These are phyloP conservation scores for Ctena decussata DNA, from an alignment of 2,888 invertebrate genomes.

Conservation along the genomic window DNA sequence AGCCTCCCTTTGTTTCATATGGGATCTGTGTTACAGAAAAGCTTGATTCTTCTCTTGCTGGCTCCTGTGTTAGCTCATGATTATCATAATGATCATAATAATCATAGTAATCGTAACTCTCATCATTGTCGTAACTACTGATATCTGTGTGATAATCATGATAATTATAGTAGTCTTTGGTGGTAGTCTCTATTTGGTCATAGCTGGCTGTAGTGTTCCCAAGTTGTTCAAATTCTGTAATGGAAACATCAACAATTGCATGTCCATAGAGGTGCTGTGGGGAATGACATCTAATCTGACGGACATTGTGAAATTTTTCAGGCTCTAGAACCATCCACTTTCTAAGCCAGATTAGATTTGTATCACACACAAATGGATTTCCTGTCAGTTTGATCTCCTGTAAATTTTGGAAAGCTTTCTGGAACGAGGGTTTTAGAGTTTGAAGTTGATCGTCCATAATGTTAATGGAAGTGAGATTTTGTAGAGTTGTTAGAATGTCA, in stretches of 20 bases:
- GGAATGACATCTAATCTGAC: slow-evolving; percentile 60
- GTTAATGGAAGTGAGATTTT: slow-evolving; percentile 65
- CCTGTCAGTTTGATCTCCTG: slow-evolving; percentile 89
- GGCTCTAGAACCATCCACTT: slow-evolving; percentile 81
- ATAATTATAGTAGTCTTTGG: background rate
- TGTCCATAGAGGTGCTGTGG: slow-evolving; percentile 65
- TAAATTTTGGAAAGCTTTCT: slow-evolving; percentile 60
- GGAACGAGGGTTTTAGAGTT: slow-evolving; percentile 62
- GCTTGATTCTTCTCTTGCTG: background rate
- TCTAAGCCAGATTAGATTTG: slow-evolving; percentile 93
- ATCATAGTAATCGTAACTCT: background rate
- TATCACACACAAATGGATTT: slow-evolving; percentile 94
- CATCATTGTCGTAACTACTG: slow-evolving; percentile 1
- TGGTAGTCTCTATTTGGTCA: background rate
- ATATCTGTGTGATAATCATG: background rate
- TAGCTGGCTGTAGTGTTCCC: background rate
- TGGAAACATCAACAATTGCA: slow-evolving; percentile 43
- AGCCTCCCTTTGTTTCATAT: background rate
- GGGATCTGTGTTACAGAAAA: background rate
- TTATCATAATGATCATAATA: background rate
- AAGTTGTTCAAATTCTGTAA: slow-evolving; percentile 27
- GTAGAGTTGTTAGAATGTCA: slow-evolving; percentile 56
- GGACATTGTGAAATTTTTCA: slow-evolving; percentile 56
- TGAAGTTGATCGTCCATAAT: slow-evolving; percentile 69
- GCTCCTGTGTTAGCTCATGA: background rate